Conservation (phyloP, 1,140 invertebrate genomes). For the Pogonus chalceus region DNA sequence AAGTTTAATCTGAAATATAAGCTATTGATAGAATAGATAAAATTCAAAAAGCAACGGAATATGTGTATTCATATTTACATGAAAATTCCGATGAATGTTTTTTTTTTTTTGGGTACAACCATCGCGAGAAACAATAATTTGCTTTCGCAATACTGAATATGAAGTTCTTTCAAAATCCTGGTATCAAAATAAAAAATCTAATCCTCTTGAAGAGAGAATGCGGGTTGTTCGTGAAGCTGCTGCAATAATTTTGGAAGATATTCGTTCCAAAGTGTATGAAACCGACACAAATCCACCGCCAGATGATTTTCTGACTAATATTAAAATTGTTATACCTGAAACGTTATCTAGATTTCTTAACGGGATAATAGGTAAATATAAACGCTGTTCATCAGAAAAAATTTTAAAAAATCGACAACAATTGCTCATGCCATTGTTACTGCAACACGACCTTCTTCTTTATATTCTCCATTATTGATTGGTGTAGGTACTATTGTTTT, state of each 20-base stretch:
- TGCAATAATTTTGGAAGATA: conserved; percentile 32
- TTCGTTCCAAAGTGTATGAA: conserved; percentile 25
- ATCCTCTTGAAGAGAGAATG: conserved; percentile 22
- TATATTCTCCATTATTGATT: conserved; percentile 21
- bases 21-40: too few species aligned
- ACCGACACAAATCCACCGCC: conserved; percentile 27
- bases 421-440: conserved; percentile 24
- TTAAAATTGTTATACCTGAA: conserved; percentile 29
- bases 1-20: too few species aligned
- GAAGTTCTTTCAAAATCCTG: conserved; percentile 21
- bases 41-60: too few species aligned
- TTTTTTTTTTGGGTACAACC: too few species aligned
- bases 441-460: conserved; percentile 21
- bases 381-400: conserved; percentile 10
- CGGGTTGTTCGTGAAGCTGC: conserved; percentile 29
- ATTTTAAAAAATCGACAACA: conserved; percentile 14
- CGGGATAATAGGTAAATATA: conserved; percentile 28
- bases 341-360: conserved; percentile 26
- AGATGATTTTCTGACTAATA: conserved; percentile 17
- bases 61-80: too few species aligned
- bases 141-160: neutral
- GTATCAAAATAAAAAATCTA: conserved; percentile 24
- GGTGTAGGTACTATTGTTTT: conserved; percentile 18
- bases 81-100: too few species aligned
- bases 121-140: too few species aligned